Base-by-base conservation (phyloP, 1,140 invertebrate species). In the Diorhabda carinulata region DNA sequence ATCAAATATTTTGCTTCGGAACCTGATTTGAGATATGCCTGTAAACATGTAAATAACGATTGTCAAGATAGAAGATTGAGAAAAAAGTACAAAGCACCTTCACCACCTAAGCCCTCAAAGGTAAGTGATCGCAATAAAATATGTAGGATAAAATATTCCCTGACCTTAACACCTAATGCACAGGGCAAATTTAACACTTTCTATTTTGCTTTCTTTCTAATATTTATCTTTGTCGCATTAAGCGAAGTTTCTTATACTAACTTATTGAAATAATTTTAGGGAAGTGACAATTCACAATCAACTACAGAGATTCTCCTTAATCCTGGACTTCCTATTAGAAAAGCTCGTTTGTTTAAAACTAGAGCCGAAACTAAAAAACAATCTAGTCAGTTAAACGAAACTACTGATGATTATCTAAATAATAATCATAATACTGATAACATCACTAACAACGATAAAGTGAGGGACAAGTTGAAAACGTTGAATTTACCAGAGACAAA, bases 261-360 rank as follows among this genome's bases (percentile, higher is more conserved):
- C 6, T 56, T 56, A 56, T 56, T 56, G 25, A 25, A 25, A 9
- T 41, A 64, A 61, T 40, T 61, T 52, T 52, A 52, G 47, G 47
- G 47, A 6, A 52, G 47, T n/a, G 47, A 52, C 4, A 52, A 52
- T 25, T 25, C 25, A n/a, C 47, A 52, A 4, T 52, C 47, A 52
- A 8, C 3, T n/a, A n/a, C 6, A 52, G n/a, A 52, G n/a, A n/a
- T 3, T 8, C 6, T 8, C 4, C n/a, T 52, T 10, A 70, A 67
- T 25, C 42, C 10, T 2, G 72, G 77, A 43, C 72, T 63, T 7
- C 85, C 87, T 2, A 84, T 86, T 42, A 82, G 86, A 70, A 85
- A 85, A 76, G 83, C 87, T 9, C 83, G 89, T 9, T 81, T 91
- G 43, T 91, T 91, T 78, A 90, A 90, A 81, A 91, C 89, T n/a